phyloP scores from a whole-genome alignment of 1,140 invertebrate species.

The Drosophila sturtevanti region DNA sequence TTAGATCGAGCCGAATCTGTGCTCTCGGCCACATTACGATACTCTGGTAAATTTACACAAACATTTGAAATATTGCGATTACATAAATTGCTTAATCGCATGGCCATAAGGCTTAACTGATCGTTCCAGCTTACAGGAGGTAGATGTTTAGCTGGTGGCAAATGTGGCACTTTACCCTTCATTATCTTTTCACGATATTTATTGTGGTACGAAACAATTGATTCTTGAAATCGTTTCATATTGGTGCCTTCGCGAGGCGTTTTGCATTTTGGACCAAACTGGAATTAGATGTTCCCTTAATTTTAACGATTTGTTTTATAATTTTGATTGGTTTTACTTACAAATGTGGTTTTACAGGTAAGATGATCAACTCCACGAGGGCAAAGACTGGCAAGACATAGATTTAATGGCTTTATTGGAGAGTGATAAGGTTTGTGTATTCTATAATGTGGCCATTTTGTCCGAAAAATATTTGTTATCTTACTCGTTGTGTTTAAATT shows the following conservation, averaged over 20 bases:
- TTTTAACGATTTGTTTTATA: background rate
- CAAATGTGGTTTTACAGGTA: conserved; percentile 8
- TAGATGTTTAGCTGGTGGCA: background rate
- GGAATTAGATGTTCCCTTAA: too few relatives aligned
- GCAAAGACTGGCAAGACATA: conserved; percentile 19
- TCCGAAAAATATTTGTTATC: background rate
- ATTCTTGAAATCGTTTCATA: background rate
- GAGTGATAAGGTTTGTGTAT: background rate
- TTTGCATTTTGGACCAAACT: conserved; percentile 24
- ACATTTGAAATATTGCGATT: fast-evolving
- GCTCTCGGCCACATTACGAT: conserved; percentile 17
- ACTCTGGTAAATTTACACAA: conserved; percentile 25
- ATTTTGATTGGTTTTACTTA: conserved; percentile 15
- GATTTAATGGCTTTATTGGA: background rate
- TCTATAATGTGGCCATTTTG: background rate
- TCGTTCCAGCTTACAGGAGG: conserved; percentile 3
- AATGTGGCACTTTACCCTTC: fast-evolving
- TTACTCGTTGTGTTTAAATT: background rate
- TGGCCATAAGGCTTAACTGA: conserved; percentile 13
- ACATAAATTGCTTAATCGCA: conserved; percentile 31
- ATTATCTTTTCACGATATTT: background rate
- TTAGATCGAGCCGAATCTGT: background rate
- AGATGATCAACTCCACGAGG: background rate
- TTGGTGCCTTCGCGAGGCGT: conserved; percentile 5
- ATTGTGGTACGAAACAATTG: background rate